These are phyloP conservation scores for Allophyes oxyacanthae DNA, from an alignment of 2,888 invertebrate genomes.

Conservation along the genomic window DNA sequence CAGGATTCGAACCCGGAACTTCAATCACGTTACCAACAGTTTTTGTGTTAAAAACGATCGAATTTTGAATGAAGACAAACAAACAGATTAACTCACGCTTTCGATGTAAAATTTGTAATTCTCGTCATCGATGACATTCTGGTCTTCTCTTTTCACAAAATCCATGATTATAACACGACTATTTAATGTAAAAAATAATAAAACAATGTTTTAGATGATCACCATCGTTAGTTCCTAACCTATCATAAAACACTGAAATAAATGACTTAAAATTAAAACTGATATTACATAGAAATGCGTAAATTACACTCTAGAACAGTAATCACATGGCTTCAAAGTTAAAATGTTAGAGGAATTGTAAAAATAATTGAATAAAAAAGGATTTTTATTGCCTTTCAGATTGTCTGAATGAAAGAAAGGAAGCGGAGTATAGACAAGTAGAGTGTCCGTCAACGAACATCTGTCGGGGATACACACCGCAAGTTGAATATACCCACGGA, in stretches of 20 bases:
- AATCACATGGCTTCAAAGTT: slow-evolving; percentile 45
- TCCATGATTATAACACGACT: slow-evolving; percentile 70
- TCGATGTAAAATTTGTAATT: slow-evolving; percentile 81
- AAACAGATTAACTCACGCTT: slow-evolving; percentile 70
- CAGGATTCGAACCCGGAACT: slow-evolving; percentile 49
- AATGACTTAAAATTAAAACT: slow-evolving; percentile 59
- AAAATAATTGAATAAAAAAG: slow-evolving; percentile 29
- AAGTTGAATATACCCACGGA: slow-evolving; percentile 26
- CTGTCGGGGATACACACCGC: slow-evolving; percentile 63
- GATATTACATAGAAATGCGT: slow-evolving; percentile 52
- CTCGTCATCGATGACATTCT: slow-evolving; percentile 77
- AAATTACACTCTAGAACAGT: slow-evolving; percentile 43
- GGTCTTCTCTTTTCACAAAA: slow-evolving; percentile 84
- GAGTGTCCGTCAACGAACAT: slow-evolving; percentile 78
- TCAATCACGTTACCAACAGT: slow-evolving; percentile 36
- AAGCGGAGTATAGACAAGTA: slow-evolving; percentile 75
- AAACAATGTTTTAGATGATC: slow-evolving; percentile 50
- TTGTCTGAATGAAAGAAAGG: slow-evolving; percentile 75
- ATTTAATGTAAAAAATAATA: slow-evolving; percentile 30
- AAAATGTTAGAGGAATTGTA: slow-evolving; percentile 13
- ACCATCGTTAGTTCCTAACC: slow-evolving; percentile 74
- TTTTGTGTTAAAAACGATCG: slow-evolving; percentile 52
- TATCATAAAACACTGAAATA: slow-evolving; percentile 61
- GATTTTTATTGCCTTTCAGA: slow-evolving; percentile 69
- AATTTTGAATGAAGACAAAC: slow-evolving; percentile 42